These are phyloP conservation scores for Furnarius figulus DNA, from an alignment of 2,113 vertebrate genomes.

Conservation along the genomic window DNA sequence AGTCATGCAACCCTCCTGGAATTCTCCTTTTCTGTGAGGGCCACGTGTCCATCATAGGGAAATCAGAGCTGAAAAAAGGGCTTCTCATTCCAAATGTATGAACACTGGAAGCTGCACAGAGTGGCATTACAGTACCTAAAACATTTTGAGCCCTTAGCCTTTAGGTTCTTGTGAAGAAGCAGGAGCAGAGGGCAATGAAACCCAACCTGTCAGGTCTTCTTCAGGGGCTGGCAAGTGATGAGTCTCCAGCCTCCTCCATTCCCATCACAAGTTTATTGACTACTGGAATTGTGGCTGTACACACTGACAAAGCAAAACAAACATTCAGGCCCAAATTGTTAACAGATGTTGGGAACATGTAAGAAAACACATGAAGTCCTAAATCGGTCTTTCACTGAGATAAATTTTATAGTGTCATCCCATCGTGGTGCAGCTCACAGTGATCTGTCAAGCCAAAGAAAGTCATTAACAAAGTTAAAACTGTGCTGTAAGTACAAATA, in stretches of 20 bases:
- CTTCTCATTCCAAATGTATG: background rate
- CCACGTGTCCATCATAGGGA: accelerated
- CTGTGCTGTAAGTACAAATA: background rate
- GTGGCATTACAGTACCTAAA: background rate
- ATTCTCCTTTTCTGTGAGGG: background rate
- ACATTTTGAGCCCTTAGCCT: background rate
- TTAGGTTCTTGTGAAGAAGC: background rate
- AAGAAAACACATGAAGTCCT: background rate
- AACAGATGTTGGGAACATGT: slow-evolving; percentile 7
- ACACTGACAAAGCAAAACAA: background rate
- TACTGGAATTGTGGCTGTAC: background rate
- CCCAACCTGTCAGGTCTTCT: background rate
- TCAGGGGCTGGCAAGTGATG: background rate
- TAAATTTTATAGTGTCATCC: background rate
- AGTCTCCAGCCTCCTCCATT: background rate
- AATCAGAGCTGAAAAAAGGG: background rate
- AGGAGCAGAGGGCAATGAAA: background rate
- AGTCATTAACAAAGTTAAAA: background rate
- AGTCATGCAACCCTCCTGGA: background rate
- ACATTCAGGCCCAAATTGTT: background rate
- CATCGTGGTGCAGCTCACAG: background rate
- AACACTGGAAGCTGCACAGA: background rate
- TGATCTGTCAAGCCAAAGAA: background rate
- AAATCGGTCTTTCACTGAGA: background rate
- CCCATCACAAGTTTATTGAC: background rate